Conservation (phyloP, 2,797 vertebrate genomes). For the Picus viridis region DNA sequence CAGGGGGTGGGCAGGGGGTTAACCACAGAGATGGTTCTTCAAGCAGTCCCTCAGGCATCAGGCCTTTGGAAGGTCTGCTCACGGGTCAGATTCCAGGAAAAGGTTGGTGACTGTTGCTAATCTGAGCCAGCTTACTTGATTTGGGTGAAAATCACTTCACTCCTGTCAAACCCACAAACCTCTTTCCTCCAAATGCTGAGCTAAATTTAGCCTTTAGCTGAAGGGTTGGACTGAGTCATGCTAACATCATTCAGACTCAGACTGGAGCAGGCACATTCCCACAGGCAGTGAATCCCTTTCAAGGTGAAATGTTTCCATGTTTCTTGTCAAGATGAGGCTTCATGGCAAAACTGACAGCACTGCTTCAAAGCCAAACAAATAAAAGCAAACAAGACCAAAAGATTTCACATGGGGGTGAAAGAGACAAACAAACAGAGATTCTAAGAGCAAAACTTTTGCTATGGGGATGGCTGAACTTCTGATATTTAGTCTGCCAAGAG, state of each 20-base stretch:
- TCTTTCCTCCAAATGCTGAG: not conserved
- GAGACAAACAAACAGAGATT: not conserved
- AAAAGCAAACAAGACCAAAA: not conserved
- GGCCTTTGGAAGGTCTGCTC: not conserved
- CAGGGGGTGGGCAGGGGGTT: too few relatives aligned
- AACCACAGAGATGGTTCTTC: not conserved
- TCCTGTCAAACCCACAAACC: not conserved
- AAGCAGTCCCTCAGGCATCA: not conserved
- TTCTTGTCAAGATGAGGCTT: not conserved
- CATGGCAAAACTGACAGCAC: not conserved
- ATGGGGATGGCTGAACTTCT: not conserved
- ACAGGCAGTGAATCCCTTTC: not conserved
- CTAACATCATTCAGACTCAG: not conserved
- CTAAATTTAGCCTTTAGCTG: not conserved
- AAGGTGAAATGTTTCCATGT: not conserved
- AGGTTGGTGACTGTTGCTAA: not conserved
- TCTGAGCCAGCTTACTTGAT: not conserved
- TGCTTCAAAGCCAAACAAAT: not conserved
- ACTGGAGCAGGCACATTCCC: not conserved
- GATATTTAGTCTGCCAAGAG: not conserved
- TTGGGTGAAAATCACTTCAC: not conserved
- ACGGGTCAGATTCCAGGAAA: not conserved
- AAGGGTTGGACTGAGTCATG: not conserved
- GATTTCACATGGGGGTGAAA: not conserved
- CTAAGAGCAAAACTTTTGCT: not conserved